phyloP scores from a whole-genome alignment of 2,888 invertebrate genomes.

The Torymus tubicola region DNA sequence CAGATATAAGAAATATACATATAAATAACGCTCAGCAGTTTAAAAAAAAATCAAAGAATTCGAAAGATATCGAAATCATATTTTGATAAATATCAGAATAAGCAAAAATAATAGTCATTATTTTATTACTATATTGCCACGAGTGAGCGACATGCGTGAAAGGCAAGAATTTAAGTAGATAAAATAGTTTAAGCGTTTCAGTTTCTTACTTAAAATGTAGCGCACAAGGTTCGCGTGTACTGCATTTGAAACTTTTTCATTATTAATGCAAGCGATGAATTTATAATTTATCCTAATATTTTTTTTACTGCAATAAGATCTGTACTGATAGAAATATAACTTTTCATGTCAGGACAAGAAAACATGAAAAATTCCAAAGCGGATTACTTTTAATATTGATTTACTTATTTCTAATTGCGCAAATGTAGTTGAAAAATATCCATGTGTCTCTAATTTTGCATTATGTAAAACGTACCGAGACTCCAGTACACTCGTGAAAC shows the following conservation, averaged over 20 bases:
- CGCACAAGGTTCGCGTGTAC: neutral
- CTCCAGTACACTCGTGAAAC: no score
- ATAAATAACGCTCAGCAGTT: no score
- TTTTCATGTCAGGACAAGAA: constrained; percentile 1
- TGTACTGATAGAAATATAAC: no score
- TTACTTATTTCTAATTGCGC: neutral
- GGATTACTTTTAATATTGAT: neutral
- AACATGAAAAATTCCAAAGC: neutral
- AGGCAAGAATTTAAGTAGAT: constrained; percentile 8
- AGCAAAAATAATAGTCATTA: neutral
- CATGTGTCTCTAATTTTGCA: neutral
- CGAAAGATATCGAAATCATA: neutral
- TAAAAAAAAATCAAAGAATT: no score
- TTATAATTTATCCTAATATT: constrained; percentile 10
- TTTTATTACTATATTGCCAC: neutral
- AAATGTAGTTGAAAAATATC: neutral
- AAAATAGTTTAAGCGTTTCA: constrained; percentile 24
- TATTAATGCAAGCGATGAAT: constrained; percentile 21
- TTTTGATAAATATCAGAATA: neutral
- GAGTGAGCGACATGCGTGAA: constrained; percentile 11
- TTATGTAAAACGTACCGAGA: neutral
- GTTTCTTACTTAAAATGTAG: constrained; percentile 15
- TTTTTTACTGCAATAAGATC: constrained; percentile 18
- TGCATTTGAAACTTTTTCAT: constrained; percentile 36
- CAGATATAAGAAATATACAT: no score